phyloP scores from a whole-genome alignment of 2,888 invertebrate genomes.

The Phengaris arion region DNA sequence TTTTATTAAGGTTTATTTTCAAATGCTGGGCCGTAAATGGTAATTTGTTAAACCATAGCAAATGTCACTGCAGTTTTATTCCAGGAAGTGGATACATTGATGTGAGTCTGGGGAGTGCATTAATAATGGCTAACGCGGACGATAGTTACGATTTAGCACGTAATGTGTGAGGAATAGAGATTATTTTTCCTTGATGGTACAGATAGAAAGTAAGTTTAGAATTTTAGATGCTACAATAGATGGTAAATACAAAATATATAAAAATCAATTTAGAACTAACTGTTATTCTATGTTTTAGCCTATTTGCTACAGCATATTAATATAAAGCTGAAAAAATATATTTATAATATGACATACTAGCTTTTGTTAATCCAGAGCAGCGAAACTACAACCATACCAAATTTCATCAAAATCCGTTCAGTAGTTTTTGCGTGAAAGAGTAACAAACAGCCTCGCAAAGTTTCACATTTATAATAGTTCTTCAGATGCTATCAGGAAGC shows the following conservation, averaged over 20 bases:
- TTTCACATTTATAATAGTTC: no score
- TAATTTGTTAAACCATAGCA: conserved; percentile 40
- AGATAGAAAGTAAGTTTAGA: conserved; percentile 20
- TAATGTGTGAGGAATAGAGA: conserved; percentile 21
- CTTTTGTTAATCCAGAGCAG: no score
- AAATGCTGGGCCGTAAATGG: conserved; percentile 28
- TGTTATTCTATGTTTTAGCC: neutral
- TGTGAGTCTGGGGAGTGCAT: conserved; percentile 56
- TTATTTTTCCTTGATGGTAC: conserved; percentile 15
- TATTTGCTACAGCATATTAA: neutral
- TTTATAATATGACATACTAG: no score
- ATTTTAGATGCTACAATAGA: neutral
- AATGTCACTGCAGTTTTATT: conserved; percentile 44
- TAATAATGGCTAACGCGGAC: conserved; percentile 44
- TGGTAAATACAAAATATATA: neutral
- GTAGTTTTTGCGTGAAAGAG: no score
- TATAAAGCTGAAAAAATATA: no score
- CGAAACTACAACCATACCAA: no score
- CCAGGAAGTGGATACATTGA: conserved; percentile 47
- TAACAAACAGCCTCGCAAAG: no score
- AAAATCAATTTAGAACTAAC: neutral
- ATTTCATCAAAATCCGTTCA: no score
- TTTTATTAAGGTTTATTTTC: conserved; percentile 33
- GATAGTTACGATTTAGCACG: conserved; percentile 21
- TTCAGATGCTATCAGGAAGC: no score